These are phyloP conservation scores for Saiga tatarica DNA, from an alignment of 2,113 vertebrate genomes.

Conservation along the genomic window DNA sequence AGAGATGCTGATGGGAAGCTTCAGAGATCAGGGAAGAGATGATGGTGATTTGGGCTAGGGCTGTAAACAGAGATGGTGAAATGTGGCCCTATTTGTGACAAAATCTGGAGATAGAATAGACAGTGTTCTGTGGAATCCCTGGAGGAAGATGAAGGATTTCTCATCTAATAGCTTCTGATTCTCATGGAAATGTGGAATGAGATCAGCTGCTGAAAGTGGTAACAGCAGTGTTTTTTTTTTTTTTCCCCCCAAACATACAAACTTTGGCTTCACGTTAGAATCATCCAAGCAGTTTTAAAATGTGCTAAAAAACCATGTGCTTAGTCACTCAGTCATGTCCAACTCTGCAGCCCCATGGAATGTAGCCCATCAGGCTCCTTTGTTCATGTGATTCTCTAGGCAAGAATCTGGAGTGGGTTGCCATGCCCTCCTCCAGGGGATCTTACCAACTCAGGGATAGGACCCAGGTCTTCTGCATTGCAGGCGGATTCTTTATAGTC, in stretches of 20 bases:
- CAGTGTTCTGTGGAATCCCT: neutral
- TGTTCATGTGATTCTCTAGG: neutral
- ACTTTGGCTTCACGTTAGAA: neutral
- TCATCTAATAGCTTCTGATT: neutral
- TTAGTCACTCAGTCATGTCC: neutral
- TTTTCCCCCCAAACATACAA: neutral
- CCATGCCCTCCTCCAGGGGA: neutral
- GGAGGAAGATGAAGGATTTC: neutral
- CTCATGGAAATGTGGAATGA: neutral
- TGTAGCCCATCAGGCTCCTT: neutral
- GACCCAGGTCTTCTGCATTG: neutral
- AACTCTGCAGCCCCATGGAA: neutral
- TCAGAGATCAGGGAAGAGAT: neutral
- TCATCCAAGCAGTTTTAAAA: neutral
- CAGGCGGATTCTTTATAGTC: neutral
- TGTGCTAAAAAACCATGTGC: neutral
- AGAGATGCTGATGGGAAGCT: neutral
- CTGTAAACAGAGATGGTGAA: neutral
- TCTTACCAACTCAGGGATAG: neutral
- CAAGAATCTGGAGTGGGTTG: neutral
- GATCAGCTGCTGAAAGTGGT: neutral
- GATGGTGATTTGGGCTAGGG: neutral
- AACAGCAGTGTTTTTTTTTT: neutral
- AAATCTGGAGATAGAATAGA: neutral
- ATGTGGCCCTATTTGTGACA: neutral